A percentile compares a stretch with the other conserved stretches of the same genome.
These are phyloP conservation scores for Amphiduros pacificus DNA, from an alignment of 2,888 invertebrate species.

Conservation along the genomic window DNA sequence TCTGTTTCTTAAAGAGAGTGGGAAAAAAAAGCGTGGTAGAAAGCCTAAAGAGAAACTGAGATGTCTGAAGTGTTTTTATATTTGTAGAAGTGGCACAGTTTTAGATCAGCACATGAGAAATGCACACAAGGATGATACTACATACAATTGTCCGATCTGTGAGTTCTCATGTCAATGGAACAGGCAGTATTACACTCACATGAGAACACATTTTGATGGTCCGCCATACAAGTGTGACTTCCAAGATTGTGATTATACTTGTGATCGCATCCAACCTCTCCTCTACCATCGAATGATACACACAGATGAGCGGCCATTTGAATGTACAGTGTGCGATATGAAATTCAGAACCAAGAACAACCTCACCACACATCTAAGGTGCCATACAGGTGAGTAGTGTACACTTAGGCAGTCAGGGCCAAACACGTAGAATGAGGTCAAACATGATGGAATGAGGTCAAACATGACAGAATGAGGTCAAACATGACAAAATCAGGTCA, in stretches of 20 bases:
- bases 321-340: constrained; percentile 65
- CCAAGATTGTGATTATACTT: constrained; percentile 63
- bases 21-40: constrained; percentile 1
- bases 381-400: constrained; percentile 62
- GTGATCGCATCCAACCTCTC: constrained; percentile 64
- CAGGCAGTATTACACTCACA: constrained; percentile 17
- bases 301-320: constrained; percentile 61
- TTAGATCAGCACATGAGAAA: constrained; percentile 3
- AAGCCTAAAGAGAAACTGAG: constrained; percentile 16
- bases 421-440: too few relatives aligned
- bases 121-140: constrained; percentile 14
- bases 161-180: constrained; percentile 17
- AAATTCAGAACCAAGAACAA: constrained; percentile 67
- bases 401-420: too few relatives aligned
- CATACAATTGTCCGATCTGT: constrained; percentile 14
- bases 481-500: too few relatives aligned
- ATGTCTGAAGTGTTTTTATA: constrained; percentile 15
- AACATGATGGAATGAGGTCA: too few relatives aligned
- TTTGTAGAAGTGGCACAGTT: background rate
- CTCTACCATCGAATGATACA: constrained; percentile 68
- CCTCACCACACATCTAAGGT: constrained; percentile 66
- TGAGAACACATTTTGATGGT: constrained; percentile 62
- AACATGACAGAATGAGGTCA: too few relatives aligned
- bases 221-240: constrained; percentile 69
- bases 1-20: too few relatives aligned